Base-by-base conservation (phyloP, 1,140 invertebrate genomes). In the Drosophila asahinai region DNA sequence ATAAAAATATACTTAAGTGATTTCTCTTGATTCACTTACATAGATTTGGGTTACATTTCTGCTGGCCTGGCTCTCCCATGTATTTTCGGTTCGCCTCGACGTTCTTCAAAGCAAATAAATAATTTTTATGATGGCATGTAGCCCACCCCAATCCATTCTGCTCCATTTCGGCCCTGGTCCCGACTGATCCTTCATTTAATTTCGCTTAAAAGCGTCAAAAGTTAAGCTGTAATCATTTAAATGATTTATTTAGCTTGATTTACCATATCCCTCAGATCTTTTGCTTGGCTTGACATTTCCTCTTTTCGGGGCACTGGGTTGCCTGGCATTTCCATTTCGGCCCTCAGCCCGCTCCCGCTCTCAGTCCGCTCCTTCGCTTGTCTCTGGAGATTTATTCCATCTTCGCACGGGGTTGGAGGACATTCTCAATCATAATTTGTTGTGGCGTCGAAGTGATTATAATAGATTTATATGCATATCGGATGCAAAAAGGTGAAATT, bases 1-100 rank as follows among this genome's bases (percentile, higher is more conserved):
- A 89, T 89, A 89, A 89, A 90, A 89, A 89, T 89, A 89, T 89
- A 89, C 86, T 89, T 89, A 89, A 89, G 86, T 89, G 86, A 89
- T 89, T 89, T 89, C 86, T 89, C 86, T 90, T 89, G 84, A 89
- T 89, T 89, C 84, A 89, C 86, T 89, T 90, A 87, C 81, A 87
- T 87, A 89, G 86, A 89, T 89, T 90, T 89, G 86, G 81, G 86
- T 89, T 89, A 90, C 86, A 89, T 89, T 89, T 90, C 71, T 77
- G 74, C 74, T 82, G 70, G 66, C 67, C 74, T 82, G 70, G 66
- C 67, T 38, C 62, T 67, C 65, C 49, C 68, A 36, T 36, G 33
- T 36, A 82, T 65, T 77, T 79, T 57, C 72, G 68, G 77, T 51
- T 38, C 62, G 72, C 48, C 49, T 42, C 76, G 42, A 9, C 52